Percentiles rank a stretch among this genome's conserved stretches.
Conservation (phyloP, 2,797 vertebrate species). For the Aratinga solstitialis region DNA sequence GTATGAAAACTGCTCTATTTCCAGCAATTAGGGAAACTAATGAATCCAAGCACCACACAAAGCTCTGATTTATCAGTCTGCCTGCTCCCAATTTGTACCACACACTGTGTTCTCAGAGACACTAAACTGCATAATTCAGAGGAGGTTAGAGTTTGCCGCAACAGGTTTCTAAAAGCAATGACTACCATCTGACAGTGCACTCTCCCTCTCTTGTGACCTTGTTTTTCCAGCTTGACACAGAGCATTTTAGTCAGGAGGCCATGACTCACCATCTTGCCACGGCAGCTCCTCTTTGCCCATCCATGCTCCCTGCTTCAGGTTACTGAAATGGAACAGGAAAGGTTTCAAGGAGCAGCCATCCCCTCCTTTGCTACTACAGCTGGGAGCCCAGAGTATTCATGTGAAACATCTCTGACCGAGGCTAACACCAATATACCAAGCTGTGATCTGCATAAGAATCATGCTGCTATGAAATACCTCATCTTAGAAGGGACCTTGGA, state of each 20-base stretch:
- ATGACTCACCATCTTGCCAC: accelerated
- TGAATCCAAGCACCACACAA: not conserved
- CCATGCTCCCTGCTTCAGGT: not conserved
- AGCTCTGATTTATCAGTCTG: not conserved
- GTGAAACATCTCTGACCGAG: not conserved
- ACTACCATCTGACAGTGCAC: not conserved
- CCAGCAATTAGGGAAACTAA: not conserved
- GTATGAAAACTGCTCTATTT: not conserved
- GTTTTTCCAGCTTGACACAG: not conserved
- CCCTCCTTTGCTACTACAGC: not conserved
- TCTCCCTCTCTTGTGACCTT: too few species aligned
- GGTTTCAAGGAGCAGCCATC: not conserved
- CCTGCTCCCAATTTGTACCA: not conserved
- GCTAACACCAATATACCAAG: not conserved
- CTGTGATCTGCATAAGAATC: not conserved
- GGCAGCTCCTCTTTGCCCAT: not conserved
- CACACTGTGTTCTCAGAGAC: not conserved
- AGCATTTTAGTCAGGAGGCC: not conserved
- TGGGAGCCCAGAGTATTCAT: not conserved
- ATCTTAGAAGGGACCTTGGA: not conserved
- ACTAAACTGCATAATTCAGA: not conserved
- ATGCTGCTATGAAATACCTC: not conserved
- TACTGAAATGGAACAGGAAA: not conserved
- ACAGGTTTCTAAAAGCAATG: not conserved
- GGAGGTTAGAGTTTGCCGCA: not conserved